Evolutionary conservation across 2,888 invertebrate genomes (phyloP).

Genomic region (Cephus pulcher): DNA sequence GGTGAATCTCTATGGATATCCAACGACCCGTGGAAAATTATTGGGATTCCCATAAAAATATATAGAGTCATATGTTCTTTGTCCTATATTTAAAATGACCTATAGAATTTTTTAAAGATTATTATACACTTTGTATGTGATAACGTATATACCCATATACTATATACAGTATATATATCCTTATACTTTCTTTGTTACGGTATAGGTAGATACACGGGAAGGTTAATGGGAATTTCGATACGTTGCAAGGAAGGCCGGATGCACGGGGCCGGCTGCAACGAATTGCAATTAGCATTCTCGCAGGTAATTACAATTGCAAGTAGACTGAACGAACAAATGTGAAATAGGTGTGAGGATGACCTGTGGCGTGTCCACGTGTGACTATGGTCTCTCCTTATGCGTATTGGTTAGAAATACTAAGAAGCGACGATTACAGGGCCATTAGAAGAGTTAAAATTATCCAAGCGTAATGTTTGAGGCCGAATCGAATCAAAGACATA

Average conservation of each 20-base stretch:
- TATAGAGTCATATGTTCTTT: neutral
- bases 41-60: neutral
- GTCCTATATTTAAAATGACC: neutral
- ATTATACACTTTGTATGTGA: neutral
- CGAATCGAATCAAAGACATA: constrained; percentile 31
- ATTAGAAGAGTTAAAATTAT: constrained; percentile 6
- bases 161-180: neutral
- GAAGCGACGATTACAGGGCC: constrained; percentile 26
- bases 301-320: constrained; percentile 20
- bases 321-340: constrained; percentile 16
- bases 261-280: constrained; percentile 9
- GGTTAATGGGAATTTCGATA: constrained; percentile 2
- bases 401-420: constrained; percentile 22
- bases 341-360: neutral
- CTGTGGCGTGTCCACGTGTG: neutral
- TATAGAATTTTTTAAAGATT: neutral
- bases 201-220: neutral
- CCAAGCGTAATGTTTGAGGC: constrained; percentile 12
- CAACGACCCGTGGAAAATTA: neutral
- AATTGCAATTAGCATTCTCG: constrained; percentile 19
- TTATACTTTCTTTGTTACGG: neutral
- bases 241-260: constrained; percentile 10
- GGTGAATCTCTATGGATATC: neutral
- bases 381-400: neutral
- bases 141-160: neutral